Evolutionary conservation across 2,113 vertebrate species (phyloP).

Genomic region (Laticauda laticaudata): DNA sequence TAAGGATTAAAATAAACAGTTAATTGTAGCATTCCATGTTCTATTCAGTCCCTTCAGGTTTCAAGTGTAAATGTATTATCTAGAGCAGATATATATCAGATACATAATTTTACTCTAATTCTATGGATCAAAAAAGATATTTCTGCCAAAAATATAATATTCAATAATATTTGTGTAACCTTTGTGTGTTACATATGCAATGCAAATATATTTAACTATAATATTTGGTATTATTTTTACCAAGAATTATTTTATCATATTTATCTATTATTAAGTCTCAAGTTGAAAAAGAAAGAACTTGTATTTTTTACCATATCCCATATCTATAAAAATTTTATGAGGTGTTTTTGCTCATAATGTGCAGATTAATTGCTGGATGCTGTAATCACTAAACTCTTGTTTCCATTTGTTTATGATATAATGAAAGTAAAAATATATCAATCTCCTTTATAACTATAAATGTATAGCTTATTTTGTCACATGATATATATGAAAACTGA

Average conservation of each 20-base stretch:
- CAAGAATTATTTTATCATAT: background rate
- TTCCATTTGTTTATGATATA: slow-evolving; percentile 10
- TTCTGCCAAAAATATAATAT: background rate
- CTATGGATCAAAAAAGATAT: background rate
- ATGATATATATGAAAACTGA: slow-evolving; percentile 20
- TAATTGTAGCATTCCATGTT: background rate
- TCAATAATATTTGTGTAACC: background rate
- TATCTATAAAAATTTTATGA: background rate
- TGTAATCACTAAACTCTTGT: background rate
- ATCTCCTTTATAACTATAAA: background rate
- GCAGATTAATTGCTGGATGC: background rate
- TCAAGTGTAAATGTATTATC: background rate
- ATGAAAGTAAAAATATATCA: background rate
- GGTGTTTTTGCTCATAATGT: background rate
- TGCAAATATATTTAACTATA: background rate
- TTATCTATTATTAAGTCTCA: background rate
- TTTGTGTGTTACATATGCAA: background rate
- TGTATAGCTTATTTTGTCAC: slow-evolving; percentile 10
- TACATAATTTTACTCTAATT: background rate
- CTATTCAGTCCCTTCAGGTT: too few relatives aligned
- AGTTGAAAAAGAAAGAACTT: background rate
- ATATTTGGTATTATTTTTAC: slow-evolving; percentile 34
- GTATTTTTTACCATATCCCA: background rate
- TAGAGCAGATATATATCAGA: background rate
- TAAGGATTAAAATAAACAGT: background rate